Conservation (phyloP, 2,888 invertebrate species). For the Andrena camellia region DNA sequence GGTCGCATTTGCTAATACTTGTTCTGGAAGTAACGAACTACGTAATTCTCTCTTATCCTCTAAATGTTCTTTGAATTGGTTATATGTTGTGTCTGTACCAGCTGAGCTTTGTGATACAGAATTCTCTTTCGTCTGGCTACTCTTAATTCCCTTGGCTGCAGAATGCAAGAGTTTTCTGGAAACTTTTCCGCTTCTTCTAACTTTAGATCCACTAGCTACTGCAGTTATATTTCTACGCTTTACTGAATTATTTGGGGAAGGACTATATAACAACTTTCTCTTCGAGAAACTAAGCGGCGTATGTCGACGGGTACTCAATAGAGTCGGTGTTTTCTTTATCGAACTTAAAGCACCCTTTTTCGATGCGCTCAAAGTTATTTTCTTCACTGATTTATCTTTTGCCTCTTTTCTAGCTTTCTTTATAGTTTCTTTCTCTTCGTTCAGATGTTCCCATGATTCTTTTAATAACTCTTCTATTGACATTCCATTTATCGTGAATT, state of each 20-base stretch:
- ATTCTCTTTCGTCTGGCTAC: constrained; percentile 16
- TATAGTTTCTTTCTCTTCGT: constrained; percentile 85
- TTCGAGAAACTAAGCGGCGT: constrained; percentile 67
- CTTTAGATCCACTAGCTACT: constrained; percentile 67
- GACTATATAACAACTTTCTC: constrained; percentile 76
- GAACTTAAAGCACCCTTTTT: constrained; percentile 75
- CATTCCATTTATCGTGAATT: constrained; percentile 88
- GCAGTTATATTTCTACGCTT: constrained; percentile 73
- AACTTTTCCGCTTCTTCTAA: constrained; percentile 69
- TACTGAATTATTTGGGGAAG: constrained; percentile 73
- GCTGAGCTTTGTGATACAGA: constrained; percentile 18
- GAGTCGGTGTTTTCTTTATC: constrained; percentile 68
- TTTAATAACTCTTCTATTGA: constrained; percentile 88
- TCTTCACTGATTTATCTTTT: constrained; percentile 71
- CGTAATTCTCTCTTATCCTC: constrained; percentile 86
- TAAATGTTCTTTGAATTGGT: constrained; percentile 86
- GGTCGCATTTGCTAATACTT: constrained; percentile 69
- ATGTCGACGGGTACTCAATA: constrained; percentile 41
- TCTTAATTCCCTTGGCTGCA: constrained; percentile 9
- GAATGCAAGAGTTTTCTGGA: background rate
- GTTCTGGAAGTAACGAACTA: constrained; percentile 86
- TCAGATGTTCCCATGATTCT: constrained; percentile 88
- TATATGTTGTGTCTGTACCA: constrained; percentile 74
- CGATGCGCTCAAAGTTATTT: constrained; percentile 79
- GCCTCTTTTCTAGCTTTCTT: constrained; percentile 76